Evolutionary conservation across 64 coral and sea anemone genomes (phyloP).

Genomic region (Stylophora pistillata): DNA sequence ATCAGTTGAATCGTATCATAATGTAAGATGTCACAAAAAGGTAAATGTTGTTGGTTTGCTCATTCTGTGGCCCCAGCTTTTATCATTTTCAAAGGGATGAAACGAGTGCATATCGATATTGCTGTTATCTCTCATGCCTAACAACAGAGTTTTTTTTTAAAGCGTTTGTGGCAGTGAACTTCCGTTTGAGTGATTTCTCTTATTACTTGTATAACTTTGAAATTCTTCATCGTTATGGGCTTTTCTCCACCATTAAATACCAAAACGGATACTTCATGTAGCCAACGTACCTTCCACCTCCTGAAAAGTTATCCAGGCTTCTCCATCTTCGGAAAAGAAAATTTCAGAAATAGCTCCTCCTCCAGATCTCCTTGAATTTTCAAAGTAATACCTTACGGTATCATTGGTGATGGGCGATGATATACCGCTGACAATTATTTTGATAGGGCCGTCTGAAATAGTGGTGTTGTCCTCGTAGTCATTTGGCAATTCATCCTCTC

Average conservation of each 20-base stretch:
- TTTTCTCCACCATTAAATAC: background rate
- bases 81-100: too few species aligned
- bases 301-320: slow-evolving; percentile 6
- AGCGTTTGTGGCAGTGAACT: too few species aligned
- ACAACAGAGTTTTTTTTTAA: too few species aligned
- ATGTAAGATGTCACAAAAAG: too few species aligned
- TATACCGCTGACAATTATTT: slow-evolving; percentile 23
- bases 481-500: background rate
- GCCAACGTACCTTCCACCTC: slow-evolving; percentile 7
- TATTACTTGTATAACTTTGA: too few species aligned
- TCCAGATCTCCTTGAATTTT: slow-evolving; percentile 38
- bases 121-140: too few species aligned
- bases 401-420: background rate
- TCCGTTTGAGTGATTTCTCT: too few species aligned
- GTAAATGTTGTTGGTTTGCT: too few species aligned
- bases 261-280: background rate
- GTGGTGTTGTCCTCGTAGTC: background rate
- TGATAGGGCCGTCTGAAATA: background rate
- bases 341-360: slow-evolving; percentile 13
- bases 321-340: background rate
- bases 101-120: too few species aligned
- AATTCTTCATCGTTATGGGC: too few species aligned
- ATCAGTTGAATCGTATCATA: too few species aligned
- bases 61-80: too few species aligned
- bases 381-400: slow-evolving; percentile 34